Evolutionary conservation across 2,113 vertebrate species (phyloP), one percentile per base, ranked within the genome.

Genomic region (Pitta sordida): DNA sequence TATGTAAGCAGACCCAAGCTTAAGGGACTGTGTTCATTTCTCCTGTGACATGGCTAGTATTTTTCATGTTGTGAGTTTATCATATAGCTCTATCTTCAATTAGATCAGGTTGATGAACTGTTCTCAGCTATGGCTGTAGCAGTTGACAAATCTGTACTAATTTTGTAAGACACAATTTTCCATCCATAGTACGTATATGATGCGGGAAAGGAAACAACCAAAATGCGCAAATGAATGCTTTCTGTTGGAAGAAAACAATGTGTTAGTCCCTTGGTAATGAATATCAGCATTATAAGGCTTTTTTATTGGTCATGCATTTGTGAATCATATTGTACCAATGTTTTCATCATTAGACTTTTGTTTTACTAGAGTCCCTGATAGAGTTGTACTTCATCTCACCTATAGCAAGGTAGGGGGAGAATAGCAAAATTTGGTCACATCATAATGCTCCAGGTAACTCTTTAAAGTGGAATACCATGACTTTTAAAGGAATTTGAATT

Each of bases 201-300:
- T 58, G 29, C 22, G 58, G 58, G 44, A 84, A 73, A 62, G 32
- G 58, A 71, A 70, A 19, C 22, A 46, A 34, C 37, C 21, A 78
- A 51, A 85, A 83, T 55, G 21, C 37, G 27, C 34, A 51, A 80
- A 55, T 22, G 11, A 59, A 68, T 74, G 15, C 15, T 67, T 59
- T 85, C 67, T 9, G 4, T 4, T 91, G 70, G 27, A 85, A 63
- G 26, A 79, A 82, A 75, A 26, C 3, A 19, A 3, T 8, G 1
- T 0, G 0, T 58, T 78, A 44, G 22, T 79, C 49, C 23, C 13
- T 75, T 0, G 1, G 22, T 52, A 49, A 68, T 3, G 8, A 52
- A 36, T 64, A 23, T 56, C 15, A 23, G n/a, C 19, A 19, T 59
- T 84, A 10, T 37, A 58, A 41, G 23, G 26, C n/a, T n/a, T 81